Evolutionary conservation across 2,888 invertebrate genomes (phyloP).

Genomic region (Lobophora halterata): DNA sequence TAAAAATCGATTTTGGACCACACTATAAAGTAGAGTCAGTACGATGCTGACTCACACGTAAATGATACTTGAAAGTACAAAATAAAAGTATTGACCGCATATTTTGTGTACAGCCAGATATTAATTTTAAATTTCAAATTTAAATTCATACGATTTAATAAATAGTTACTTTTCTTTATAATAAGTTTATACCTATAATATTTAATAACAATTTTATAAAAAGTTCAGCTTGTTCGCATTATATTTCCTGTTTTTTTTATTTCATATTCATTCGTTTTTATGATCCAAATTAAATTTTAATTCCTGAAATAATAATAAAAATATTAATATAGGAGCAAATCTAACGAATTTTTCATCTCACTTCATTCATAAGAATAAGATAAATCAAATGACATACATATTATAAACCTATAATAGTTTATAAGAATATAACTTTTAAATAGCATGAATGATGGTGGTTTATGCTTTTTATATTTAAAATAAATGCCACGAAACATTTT

Average conservation of each 20-base stretch:
- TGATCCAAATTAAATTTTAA: conserved; percentile 3
- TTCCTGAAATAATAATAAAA: conserved; percentile 5
- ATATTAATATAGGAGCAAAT: conserved; percentile 43
- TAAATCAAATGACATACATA: conserved; percentile 7
- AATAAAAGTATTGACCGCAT: conserved; percentile 40
- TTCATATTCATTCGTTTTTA: too few species aligned
- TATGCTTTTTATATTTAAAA: conserved; percentile 14
- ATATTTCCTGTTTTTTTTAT: too few species aligned
- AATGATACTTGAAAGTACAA: conserved; percentile 58
- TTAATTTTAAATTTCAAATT: conserved; percentile 7
- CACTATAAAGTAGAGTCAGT: conserved; percentile 63
- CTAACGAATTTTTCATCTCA: conserved; percentile 59
- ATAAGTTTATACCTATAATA: too few species aligned
- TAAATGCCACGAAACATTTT: conserved; percentile 24
- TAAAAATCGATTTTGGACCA: conserved; percentile 59
- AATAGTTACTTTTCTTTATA: too few species aligned
- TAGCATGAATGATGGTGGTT: conserved; percentile 5
- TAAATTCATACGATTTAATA: conserved; percentile 9
- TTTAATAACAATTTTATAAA: too few species aligned
- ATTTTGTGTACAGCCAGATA: conserved; percentile 16
- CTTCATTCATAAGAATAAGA: conserved; percentile 42
- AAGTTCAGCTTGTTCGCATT: too few species aligned
- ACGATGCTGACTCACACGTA: conserved; percentile 47
- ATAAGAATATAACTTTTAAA: conserved; percentile 12
- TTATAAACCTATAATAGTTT: too few species aligned